Percentiles rank a stretch among this genome's conserved stretches.
Evolutionary conservation across 1,140 invertebrate genomes (phyloP).

Genomic region (Leptinotarsa defecta): DNA sequence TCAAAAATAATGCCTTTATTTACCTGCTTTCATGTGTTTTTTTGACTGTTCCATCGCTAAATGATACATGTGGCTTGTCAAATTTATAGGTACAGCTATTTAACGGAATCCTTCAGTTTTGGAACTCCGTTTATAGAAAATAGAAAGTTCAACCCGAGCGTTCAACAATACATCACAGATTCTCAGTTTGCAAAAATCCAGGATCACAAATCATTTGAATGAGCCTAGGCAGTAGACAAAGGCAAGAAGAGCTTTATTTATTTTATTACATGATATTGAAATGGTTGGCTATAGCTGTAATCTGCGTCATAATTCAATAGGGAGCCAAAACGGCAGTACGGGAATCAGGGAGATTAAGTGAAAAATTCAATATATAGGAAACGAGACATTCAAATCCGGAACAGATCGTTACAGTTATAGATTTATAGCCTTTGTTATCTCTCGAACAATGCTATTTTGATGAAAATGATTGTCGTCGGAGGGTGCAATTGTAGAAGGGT

Average conservation of each 20-base stretch:
- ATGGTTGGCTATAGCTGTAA: constrained; percentile 23
- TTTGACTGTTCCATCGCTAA: too few species aligned
- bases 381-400: constrained; percentile 39
- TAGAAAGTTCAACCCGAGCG: too few species aligned
- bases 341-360: constrained; percentile 37
- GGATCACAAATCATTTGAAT: constrained; percentile 21
- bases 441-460: constrained; percentile 34
- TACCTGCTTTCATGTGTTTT: too few species aligned
- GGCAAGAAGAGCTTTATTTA: constrained; percentile 19
- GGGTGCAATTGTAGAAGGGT: constrained; percentile 16
- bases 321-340: constrained; percentile 4
- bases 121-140: too few species aligned
- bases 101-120: too few species aligned
- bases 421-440: constrained; percentile 44
- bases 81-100: too few species aligned
- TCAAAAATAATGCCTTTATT: too few species aligned
- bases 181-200: not conserved
- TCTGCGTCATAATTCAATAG: constrained; percentile 29
- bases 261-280: constrained; percentile 25
- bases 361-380: constrained; percentile 47
- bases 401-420: constrained; percentile 46
- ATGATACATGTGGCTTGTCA: too few species aligned
- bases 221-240: not conserved
- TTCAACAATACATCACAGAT: too few species aligned
- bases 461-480: constrained; percentile 34